These are phyloP conservation scores for Tragelaphus imberbis DNA, from an alignment of 2,113 vertebrate species.

Conservation along the genomic window DNA sequence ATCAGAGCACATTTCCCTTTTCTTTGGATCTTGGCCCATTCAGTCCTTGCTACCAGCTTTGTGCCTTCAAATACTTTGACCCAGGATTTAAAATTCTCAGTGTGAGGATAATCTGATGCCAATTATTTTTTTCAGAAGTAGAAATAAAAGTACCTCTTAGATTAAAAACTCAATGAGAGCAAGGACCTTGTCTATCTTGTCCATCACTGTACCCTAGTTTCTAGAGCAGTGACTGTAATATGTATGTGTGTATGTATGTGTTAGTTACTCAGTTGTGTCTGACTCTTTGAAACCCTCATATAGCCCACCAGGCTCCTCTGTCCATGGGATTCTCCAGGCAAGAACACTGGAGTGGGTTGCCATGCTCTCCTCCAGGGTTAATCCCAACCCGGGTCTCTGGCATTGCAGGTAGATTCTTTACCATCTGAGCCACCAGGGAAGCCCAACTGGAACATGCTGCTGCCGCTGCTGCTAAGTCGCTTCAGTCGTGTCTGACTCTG, in stretches of 20 bases:
- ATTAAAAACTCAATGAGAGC: background rate
- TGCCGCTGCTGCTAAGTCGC: no score
- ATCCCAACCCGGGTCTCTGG: background rate
- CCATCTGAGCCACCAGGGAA: background rate
- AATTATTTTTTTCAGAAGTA: background rate
- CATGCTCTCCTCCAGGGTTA: background rate
- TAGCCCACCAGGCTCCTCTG: background rate
- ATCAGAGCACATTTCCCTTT: background rate
- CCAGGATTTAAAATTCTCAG: background rate
- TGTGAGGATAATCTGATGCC: background rate
- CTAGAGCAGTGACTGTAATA: background rate
- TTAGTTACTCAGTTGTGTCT: background rate
- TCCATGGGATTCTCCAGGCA: background rate
- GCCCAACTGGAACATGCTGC: background rate
- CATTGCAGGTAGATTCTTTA: background rate
- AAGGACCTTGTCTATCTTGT: background rate
- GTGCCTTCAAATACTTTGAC: background rate
- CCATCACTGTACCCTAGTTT: background rate
- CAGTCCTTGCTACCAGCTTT: background rate
- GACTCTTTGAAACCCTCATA: background rate
- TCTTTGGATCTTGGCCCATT: background rate
- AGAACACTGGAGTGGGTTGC: background rate
- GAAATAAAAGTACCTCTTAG: background rate
- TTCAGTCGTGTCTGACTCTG: no score
- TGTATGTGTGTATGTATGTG: background rate